These are phyloP conservation scores for Eufriesea mexicana DNA, from an alignment of 1,140 invertebrate species.

Conservation along the genomic window DNA sequence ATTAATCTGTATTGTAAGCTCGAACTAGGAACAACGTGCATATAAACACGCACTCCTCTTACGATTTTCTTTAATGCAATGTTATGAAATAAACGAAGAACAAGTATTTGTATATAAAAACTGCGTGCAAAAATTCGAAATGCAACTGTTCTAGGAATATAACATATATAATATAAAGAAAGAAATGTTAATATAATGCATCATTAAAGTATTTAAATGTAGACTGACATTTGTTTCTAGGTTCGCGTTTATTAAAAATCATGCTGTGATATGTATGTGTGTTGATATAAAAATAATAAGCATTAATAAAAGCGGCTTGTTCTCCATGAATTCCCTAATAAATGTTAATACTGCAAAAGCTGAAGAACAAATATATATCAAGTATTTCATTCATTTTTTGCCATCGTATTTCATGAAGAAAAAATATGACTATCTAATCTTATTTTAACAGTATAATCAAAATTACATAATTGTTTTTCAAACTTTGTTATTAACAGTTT, in stretches of 20 bases:
- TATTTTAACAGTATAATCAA: too few species aligned
- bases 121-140: slow-evolving; percentile 20
- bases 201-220: slow-evolving; percentile 59
- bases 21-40: not conserved
- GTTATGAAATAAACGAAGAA: not conserved
- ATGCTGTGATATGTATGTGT: slow-evolving; percentile 77
- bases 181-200: slow-evolving; percentile 60
- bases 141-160: slow-evolving; percentile 35
- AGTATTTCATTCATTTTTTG: too few species aligned
- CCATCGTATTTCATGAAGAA: too few species aligned
- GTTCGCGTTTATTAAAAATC: slow-evolving; percentile 75
- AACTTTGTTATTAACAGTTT: not conserved
- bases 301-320: slow-evolving; percentile 40
- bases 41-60: not conserved
- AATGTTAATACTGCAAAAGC: slow-evolving; percentile 25
- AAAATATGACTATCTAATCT: too few species aligned
- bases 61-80: not conserved
- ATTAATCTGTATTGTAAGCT: not conserved
- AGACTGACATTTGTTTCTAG: slow-evolving; percentile 55
- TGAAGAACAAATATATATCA: not conserved
- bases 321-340: not conserved
- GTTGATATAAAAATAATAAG: slow-evolving; percentile 64
- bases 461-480: not conserved
- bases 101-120: slow-evolving; percentile 41
- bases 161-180: slow-evolving; percentile 34